Base-by-base conservation (phyloP, 2,113 vertebrate species). In the Setophaga kirtlandii region DNA sequence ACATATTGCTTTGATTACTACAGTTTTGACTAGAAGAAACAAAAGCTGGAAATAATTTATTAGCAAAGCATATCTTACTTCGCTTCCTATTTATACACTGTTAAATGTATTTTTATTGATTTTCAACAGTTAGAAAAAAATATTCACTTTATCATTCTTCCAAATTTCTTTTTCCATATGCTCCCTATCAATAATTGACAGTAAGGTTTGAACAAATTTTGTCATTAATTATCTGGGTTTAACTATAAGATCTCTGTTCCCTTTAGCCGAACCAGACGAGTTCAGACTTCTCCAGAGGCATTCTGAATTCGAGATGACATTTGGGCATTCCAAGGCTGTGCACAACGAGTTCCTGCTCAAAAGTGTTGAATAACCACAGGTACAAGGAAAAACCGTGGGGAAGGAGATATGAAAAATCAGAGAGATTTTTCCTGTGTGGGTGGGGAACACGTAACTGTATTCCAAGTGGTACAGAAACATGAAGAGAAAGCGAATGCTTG, bases 381-480 rank as follows among this genome's bases (percentile, higher is more conserved):
- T 60, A 31, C 20, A 52, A 70, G 9, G 8, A 18, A 52, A 73
- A 76, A 5, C 7, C 0, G 0, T 14, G 30, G 15, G 13, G 24
- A 87, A 58, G n/a, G 28, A 50, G n/a, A 31, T 9, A 6, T 2
- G 3, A 19, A 47, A 33, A 47, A 42, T 16, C 30, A 67, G 53
- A 35, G 47, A 17, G 3, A 41, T 25, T 58, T 62, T 69, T 59
- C 78, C 37, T 33, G 15, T 3, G 5, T 49, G 37, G 56, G 24
- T 9, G n/a, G 52, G 28, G 52, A 30, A 53, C 59, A 24, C 23
- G 1, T 2, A 60, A 31, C 39, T 18, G 10, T 1, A 0, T 75
- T 82, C 24, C 33, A 67, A 47, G 47, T 0, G 0, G 18, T 18
- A 50, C 33, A 50, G 50, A 70, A 85, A 50, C 41, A 47, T 3